Evolutionary conservation across 35 echinoderm and acorn worm genomes (phyloP), one percentile per base, ranked within the genome.

Genomic region (Hemicentrotus pulcherrimus): DNA sequence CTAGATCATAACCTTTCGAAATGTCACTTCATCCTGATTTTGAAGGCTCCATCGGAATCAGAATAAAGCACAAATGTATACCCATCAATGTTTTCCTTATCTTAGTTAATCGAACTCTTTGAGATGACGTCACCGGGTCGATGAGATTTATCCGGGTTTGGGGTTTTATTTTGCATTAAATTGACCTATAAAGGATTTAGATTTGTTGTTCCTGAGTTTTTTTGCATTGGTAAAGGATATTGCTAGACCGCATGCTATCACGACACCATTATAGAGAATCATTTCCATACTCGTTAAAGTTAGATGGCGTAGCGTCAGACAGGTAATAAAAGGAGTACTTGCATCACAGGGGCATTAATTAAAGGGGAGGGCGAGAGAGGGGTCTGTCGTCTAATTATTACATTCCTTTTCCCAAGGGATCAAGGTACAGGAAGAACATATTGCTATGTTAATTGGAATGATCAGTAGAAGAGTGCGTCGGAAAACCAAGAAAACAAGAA

Each of bases 1-100:
- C 65, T 78, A 78, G 65, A 78, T 78, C 65, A 78, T 78, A 78
- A 78, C 65, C 65, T 78, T 78, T 78, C 65, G 18, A 78, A 78
- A 78, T 78, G 65, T 78, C 65, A 78, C 4, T 78, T 5, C 65
- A 78, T 78, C 65, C 65, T 78, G 65, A 22, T 78, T 59, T 7
- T 6, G 24, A 78, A 78, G 6, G 22, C 28, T 78, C 65, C 65
- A 78, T 78, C 4, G 7, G 24, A 78, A 78, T 78, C 65, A 78
- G 24, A 78, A 78, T 78, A 78, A 78, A 78, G 65, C 65, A 6
- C 22, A 18, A 41, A 41, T 41, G 3, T 28, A 78, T 78, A 22
- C 19, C 65, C 28, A 7, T 78, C 28, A 78, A 78, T 78, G 19
- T 78, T 78, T n/a, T n/a, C 65, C 48, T 50, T 50, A 50, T 8